These are phyloP conservation scores for Enteromius radiatus DNA, from an alignment of 2,797 vertebrate species.

Conservation along the genomic window DNA sequence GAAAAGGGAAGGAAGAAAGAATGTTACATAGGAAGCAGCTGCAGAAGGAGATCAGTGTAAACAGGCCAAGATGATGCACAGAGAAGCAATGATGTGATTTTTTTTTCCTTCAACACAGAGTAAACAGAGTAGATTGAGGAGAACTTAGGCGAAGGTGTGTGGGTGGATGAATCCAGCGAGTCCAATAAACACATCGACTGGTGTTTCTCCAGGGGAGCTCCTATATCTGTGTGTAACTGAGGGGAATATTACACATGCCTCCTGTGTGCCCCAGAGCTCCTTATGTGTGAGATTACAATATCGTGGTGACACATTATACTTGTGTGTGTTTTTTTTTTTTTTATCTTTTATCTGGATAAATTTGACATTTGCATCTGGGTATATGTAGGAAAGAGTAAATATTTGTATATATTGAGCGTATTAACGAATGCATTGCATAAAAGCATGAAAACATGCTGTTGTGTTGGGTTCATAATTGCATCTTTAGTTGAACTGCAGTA, in stretches of 20 bases:
- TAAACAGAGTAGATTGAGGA: constrained; percentile 55
- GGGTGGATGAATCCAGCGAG: constrained; percentile 45
- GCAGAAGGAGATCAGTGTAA: constrained; percentile 33
- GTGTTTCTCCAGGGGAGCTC: constrained; percentile 48
- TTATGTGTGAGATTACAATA: constrained; percentile 9
- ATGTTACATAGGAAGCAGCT: constrained; percentile 14
- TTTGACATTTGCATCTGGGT: not conserved
- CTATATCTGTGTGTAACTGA: constrained; percentile 44
- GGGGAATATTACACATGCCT: constrained; percentile 43
- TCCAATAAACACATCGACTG: constrained; percentile 59
- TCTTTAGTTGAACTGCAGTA: constrained; percentile 6
- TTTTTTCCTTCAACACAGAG: constrained; percentile 24
- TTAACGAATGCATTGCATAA: not conserved
- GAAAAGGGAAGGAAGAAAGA: not conserved
- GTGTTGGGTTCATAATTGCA: constrained; percentile 38
- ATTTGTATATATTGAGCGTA: constrained; percentile 2
- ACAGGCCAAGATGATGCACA: constrained; percentile 38
- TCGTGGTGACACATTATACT: not conserved
- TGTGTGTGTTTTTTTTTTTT: not conserved
- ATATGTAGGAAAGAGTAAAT: constrained; percentile 20
- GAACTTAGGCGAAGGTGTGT: constrained; percentile 49
- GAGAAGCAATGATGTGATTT: constrained; percentile 23
- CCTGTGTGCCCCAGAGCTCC: constrained; percentile 21
- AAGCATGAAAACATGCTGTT: not conserved
- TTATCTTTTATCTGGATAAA: not conserved